phyloP scores from a whole-genome alignment of 2,113 vertebrate genomes.

The Xerus inauris region DNA sequence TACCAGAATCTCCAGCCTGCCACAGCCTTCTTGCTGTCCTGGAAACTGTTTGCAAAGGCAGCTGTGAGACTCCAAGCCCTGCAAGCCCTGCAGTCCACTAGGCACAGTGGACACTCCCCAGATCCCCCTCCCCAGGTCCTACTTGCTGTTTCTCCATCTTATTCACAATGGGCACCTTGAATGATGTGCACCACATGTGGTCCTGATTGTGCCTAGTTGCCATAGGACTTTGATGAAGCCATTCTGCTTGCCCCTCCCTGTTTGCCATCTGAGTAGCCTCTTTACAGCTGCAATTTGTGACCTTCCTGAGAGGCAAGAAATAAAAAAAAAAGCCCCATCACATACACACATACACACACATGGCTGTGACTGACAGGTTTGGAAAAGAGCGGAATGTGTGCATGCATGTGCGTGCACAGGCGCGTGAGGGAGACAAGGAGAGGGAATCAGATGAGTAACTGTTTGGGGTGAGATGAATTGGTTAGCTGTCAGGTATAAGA shows the following conservation, averaged over 20 bases:
- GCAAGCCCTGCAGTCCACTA: background rate
- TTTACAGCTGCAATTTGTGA: conserved; percentile 19
- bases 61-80: background rate
- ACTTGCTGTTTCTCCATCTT: background rate
- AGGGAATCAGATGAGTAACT: conserved; percentile 62
- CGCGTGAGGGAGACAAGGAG: background rate
- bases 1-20: conserved; percentile 47
- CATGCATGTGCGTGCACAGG: background rate
- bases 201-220: background rate
- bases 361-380: conserved; percentile 39
- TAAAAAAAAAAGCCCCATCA: conserved; percentile 53
- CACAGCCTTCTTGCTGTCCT: background rate
- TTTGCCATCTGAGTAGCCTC: background rate
- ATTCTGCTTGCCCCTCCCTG: conserved; percentile 34
- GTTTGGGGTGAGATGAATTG: conserved; percentile 67
- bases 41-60: background rate
- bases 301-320: conserved; percentile 58
- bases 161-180: background rate
- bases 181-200: background rate
- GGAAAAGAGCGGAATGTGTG: background rate
- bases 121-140: background rate
- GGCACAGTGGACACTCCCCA: background rate
- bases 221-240: conserved; percentile 1
- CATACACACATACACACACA: background rate
- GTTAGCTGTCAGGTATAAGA: conserved; percentile 66